A percentile compares a stretch with the other conserved stretches of the same genome.
phyloP scores from a whole-genome alignment of 92 coral and sea anemone genomes.

The Porites cylindrica region DNA sequence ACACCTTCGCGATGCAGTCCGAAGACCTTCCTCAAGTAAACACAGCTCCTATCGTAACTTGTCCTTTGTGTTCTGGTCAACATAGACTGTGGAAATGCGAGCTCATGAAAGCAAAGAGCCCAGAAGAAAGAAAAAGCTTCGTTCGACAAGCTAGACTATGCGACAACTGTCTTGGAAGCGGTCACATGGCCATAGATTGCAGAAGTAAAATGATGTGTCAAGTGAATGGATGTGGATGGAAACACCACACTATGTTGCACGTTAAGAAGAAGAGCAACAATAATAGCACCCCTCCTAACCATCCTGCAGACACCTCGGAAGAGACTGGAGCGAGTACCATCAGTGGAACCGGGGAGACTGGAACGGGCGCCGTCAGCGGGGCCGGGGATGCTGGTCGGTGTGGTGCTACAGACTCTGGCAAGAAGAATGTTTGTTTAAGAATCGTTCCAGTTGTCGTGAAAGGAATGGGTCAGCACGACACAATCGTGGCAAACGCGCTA shows the following conservation, averaged over 20 bases:
- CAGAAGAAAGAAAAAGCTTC: conserved; percentile 34
- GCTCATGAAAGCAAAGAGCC: conserved; percentile 24
- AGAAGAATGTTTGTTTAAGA: background rate
- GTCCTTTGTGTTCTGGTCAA: conserved; percentile 38
- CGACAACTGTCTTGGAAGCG: conserved; percentile 43
- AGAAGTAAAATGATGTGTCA: conserved; percentile 9
- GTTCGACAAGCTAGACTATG: conserved; percentile 47
- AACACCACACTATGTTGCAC: conserved; percentile 33
- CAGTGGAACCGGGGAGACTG: too few relatives aligned
- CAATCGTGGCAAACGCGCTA: conserved; percentile 3
- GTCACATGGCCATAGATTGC: conserved; percentile 43
- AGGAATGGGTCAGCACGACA: background rate
- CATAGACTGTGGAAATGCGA: conserved; percentile 48
- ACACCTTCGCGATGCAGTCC: too few relatives aligned
- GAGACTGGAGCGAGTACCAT: too few relatives aligned
- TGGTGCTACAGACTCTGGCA: conserved; percentile 6
- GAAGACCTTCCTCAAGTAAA: background rate
- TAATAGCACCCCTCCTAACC: background rate
- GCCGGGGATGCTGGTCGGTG: conserved; percentile 23
- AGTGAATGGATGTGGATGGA: conserved; percentile 14
- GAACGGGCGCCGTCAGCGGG: conserved; percentile 8
- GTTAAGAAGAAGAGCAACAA: background rate
- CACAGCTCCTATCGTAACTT: background rate
- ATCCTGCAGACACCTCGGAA: background rate
- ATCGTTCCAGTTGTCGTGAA: conserved; percentile 22